Conservation (phyloP, 1,140 invertebrate genomes). For the Semibalanus balanoides region DNA sequence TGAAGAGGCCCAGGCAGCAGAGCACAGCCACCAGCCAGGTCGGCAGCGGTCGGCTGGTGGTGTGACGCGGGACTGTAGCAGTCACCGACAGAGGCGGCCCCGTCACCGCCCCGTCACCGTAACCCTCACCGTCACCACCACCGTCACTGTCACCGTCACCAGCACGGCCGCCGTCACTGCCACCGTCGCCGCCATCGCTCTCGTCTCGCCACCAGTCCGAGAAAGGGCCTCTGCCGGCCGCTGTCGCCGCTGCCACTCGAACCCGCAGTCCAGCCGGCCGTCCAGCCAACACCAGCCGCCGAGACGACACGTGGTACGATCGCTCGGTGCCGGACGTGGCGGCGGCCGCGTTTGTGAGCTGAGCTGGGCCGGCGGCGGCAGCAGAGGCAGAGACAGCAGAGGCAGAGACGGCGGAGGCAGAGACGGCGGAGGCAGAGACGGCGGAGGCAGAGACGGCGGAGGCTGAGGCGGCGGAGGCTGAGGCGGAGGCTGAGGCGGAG, state of each 20-base stretch:
- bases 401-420: too few species aligned
- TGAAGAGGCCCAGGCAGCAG: not conserved
- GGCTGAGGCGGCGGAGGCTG: too few species aligned
- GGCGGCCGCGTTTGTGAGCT: too few species aligned
- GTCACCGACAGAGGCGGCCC: not conserved
- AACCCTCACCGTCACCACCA: too few species aligned
- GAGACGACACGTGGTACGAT: not conserved
- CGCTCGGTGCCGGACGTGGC: not conserved
- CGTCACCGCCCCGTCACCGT: not conserved
- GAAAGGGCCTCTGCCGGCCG: not conserved
- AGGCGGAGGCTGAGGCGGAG: too few species aligned
- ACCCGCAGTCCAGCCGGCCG: not conserved
- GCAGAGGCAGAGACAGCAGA: too few species aligned
- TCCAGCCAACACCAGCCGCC: not conserved
- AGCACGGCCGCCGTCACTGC: too few species aligned
- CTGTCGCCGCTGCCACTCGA: not conserved
- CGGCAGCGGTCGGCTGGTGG: not conserved
- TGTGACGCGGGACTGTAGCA: not conserved
- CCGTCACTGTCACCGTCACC: too few species aligned
- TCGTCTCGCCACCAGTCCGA: not conserved
- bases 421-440: too few species aligned
- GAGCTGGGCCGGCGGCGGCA: too few species aligned
- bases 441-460: too few species aligned
- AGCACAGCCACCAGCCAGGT: not conserved
- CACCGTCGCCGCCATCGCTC: too few species aligned